Conservation (phyloP, 2,888 invertebrate genomes). For the Acanthosepion lycidas region DNA sequence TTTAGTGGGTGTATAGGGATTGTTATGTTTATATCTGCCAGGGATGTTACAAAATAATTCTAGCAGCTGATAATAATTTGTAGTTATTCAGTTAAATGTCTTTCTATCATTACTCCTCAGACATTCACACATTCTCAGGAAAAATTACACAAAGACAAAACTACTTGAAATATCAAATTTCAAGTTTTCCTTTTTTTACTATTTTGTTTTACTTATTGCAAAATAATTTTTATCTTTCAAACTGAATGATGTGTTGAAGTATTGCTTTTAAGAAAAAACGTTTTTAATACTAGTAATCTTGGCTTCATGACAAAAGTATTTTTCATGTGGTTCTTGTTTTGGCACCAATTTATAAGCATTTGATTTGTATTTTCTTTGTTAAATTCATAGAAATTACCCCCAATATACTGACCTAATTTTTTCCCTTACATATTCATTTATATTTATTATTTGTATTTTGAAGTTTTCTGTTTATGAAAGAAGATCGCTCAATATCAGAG, state of each 20-base stretch:
- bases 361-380: background rate
- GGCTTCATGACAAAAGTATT: background rate
- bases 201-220: background rate
- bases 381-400: background rate
- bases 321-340: background rate
- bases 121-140: background rate
- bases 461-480: too few relatives aligned
- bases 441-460: background rate
- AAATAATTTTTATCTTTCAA: background rate
- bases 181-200: background rate
- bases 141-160: background rate
- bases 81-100: background rate
- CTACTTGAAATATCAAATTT: constrained; percentile 1
- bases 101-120: background rate
- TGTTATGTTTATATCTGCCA: background rate
- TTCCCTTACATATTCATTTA: background rate
- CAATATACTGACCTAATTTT: background rate
- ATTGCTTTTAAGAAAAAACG: background rate
- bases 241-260: background rate
- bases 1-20: background rate
- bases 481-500: background rate
- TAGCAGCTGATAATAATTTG: background rate
- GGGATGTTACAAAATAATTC: background rate
- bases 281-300: background rate
- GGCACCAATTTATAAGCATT: background rate